phyloP scores from a whole-genome alignment of 2,113 vertebrate species.

The Myrmecophaga tridactyla region DNA sequence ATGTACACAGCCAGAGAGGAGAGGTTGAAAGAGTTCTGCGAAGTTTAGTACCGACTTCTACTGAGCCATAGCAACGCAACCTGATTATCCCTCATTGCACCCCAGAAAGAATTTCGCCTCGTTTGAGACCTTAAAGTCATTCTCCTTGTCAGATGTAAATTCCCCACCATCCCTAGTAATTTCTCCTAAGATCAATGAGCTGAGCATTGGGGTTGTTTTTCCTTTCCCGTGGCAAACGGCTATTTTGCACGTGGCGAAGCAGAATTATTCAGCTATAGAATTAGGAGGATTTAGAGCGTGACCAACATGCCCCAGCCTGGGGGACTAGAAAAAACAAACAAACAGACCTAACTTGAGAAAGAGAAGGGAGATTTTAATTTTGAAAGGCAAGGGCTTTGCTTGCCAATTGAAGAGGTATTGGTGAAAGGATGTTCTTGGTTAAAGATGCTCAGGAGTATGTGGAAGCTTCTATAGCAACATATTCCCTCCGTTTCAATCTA shows the following conservation, averaged over 20 bases:
- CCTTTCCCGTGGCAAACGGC: not conserved
- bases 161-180: slow-evolving; percentile 8
- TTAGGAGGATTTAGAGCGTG: slow-evolving; percentile 58
- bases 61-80: slow-evolving; percentile 73
- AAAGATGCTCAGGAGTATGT: slow-evolving; percentile 64
- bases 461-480: not conserved
- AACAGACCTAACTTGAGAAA: not conserved
- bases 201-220: not conserved
- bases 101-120: slow-evolving; percentile 72
- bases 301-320: slow-evolving; percentile 55
- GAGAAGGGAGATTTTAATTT: slow-evolving; percentile 1
- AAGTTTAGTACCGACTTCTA: slow-evolving; percentile 73
- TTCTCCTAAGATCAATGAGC: slow-evolving; percentile 65
- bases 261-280: slow-evolving; percentile 49
- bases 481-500: not conserved
- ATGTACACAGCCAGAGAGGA: slow-evolving; percentile 79
- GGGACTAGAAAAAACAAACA: not conserved
- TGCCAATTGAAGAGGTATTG: slow-evolving; percentile 31
- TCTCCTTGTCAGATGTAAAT: slow-evolving; percentile 63
- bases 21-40: slow-evolving; percentile 80
- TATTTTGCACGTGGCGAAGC: slow-evolving; percentile 36
- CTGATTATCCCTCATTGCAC: slow-evolving; percentile 78
- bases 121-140: slow-evolving; percentile 63
- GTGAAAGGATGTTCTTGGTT: slow-evolving; percentile 1
- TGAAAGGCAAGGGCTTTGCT: slow-evolving; percentile 49